Conservation (phyloP, 2,113 vertebrate genomes). For the Sylvilagus bachmani region DNA sequence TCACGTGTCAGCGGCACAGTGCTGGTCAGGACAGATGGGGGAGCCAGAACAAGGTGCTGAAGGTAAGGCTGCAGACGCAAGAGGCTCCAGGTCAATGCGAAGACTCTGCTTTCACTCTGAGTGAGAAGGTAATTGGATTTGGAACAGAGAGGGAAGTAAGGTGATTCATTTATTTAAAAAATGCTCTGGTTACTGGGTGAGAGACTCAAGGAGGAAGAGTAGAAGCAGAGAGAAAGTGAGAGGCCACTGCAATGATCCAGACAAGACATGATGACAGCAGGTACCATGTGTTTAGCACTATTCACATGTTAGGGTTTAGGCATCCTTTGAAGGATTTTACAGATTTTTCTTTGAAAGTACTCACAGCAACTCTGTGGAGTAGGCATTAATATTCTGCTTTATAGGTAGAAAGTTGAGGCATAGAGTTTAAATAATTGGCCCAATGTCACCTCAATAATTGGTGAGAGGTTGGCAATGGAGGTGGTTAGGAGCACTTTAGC, state of each 20-base stretch:
- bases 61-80: background rate
- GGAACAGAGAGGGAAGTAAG: background rate
- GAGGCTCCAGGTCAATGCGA: too few species aligned
- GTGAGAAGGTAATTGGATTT: background rate
- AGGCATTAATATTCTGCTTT: background rate
- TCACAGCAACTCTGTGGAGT: background rate
- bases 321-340: background rate
- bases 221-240: background rate
- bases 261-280: background rate
- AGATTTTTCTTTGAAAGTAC: background rate
- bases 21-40: background rate
- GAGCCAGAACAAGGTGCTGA: accelerated
- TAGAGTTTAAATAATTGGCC: background rate
- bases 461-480: background rate
- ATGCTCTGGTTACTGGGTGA: background rate
- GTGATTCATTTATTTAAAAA: background rate
- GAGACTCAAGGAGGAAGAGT: background rate
- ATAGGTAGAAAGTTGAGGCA: background rate
- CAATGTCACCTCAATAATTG: background rate
- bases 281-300: too few species aligned
- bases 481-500: background rate
- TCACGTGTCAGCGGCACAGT: background rate
- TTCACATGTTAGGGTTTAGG: background rate
- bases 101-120: background rate
- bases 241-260: too few species aligned